These are phyloP conservation scores for Pterostichus niger DNA, from an alignment of 2,888 invertebrate species.

Conservation along the genomic window DNA sequence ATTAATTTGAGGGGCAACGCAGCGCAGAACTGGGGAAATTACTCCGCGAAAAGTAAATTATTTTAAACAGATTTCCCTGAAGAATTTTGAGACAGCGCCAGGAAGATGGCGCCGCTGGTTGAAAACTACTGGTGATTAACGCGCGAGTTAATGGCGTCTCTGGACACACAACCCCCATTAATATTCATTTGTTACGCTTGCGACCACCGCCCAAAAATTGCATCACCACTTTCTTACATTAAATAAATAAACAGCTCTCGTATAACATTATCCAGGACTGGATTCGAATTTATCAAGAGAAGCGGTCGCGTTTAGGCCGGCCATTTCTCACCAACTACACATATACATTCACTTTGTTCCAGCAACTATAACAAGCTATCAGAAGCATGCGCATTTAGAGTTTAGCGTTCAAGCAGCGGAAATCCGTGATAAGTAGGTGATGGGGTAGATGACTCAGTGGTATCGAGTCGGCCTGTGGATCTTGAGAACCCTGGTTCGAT, in stretches of 20 bases:
- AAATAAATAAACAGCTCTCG: constrained; percentile 29
- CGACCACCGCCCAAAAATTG: constrained; percentile 21
- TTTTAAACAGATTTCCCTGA: constrained; percentile 61
- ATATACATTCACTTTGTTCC: too few species aligned
- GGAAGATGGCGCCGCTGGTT: not conserved
- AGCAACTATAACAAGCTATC: too few species aligned
- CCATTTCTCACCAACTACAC: too few species aligned
- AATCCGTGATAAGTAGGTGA: too few species aligned
- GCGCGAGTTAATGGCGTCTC: constrained; percentile 34
- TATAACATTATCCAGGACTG: not conserved
- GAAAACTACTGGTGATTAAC: constrained; percentile 36
- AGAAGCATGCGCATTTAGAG: too few species aligned
- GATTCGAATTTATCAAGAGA: too few species aligned
- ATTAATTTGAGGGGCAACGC: constrained; percentile 39
- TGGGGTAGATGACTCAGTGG: too few species aligned
- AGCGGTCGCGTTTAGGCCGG: too few species aligned
- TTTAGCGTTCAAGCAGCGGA: too few species aligned
- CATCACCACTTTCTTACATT: constrained; percentile 46
- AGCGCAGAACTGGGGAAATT: constrained; percentile 35
- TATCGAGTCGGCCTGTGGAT: too few species aligned
- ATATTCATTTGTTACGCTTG: constrained; percentile 34
- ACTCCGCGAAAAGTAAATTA: constrained; percentile 55
- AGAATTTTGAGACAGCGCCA: constrained; percentile 33
- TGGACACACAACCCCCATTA: constrained; percentile 35
- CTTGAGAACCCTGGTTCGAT: too few species aligned